Conservation (phyloP, 2,113 vertebrate species). For the Lontra canadensis region DNA sequence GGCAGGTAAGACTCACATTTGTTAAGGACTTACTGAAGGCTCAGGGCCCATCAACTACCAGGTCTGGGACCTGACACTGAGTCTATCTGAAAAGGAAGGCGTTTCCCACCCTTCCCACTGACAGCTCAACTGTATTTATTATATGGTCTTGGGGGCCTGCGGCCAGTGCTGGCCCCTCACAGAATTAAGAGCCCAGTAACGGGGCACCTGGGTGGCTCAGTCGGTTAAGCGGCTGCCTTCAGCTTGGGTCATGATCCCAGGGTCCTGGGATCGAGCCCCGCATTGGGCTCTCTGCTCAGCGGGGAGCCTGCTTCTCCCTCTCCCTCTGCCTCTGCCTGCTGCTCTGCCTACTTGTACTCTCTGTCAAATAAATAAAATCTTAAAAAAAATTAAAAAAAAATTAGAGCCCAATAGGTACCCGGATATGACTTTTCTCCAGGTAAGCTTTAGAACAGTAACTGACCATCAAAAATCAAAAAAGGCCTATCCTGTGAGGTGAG, state of each 20-base stretch:
- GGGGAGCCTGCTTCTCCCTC: too few species aligned
- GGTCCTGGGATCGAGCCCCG: too few species aligned
- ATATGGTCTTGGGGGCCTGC: not conserved
- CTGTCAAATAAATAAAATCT: too few species aligned
- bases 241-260: too few species aligned
- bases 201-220: too few species aligned
- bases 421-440: not conserved
- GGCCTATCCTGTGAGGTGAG: not conserved
- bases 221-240: too few species aligned
- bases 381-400: too few species aligned
- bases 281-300: too few species aligned
- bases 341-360: too few species aligned
- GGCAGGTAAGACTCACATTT: not conserved
- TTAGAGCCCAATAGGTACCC: not conserved
- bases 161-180: not conserved
- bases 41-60: not conserved
- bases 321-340: too few species aligned
- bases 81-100: not conserved
- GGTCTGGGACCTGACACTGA: not conserved
- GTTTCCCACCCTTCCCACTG: not conserved
- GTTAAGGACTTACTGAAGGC: not conserved
- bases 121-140: accelerated
- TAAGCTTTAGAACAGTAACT: not conserved
- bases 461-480: not conserved
- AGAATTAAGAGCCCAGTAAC: not conserved